phyloP scores from a whole-genome alignment of 2,888 invertebrate genomes.

The Lasius platythorax region DNA sequence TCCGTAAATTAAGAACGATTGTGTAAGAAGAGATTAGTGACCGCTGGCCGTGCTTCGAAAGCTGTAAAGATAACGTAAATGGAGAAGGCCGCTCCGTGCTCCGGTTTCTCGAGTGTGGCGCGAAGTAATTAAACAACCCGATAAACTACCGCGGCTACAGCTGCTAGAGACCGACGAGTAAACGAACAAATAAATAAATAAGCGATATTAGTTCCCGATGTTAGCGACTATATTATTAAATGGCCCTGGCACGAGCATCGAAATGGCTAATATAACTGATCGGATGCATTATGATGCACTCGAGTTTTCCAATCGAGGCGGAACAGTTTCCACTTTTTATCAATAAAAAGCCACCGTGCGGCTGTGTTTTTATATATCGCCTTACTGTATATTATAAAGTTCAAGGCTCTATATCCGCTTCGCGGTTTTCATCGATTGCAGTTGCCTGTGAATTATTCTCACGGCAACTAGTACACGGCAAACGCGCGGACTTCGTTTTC shows the following conservation, averaged over 20 bases:
- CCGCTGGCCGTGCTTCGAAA: constrained; percentile 40
- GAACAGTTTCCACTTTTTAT: constrained; percentile 30
- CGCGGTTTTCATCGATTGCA: constrained; percentile 47
- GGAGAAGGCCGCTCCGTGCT: constrained; percentile 17
- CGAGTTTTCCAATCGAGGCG: constrained; percentile 35
- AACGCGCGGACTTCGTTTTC: constrained; percentile 49
- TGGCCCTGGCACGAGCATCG: neutral
- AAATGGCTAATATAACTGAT: constrained; percentile 31
- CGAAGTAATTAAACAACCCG: constrained; percentile 44
- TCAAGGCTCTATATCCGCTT: constrained; percentile 43
- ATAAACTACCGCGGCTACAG: constrained; percentile 7
- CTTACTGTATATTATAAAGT: constrained; percentile 38
- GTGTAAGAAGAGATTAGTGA: constrained; percentile 74
- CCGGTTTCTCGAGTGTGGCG: constrained; percentile 11
- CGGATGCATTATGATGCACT: constrained; percentile 14
- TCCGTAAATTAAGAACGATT: constrained; percentile 81
- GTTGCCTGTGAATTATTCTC: constrained; percentile 50
- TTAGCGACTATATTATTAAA: neutral
- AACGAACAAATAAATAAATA: constrained; percentile 11
- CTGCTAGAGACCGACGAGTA: constrained; percentile 9
- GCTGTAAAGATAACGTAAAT: constrained; percentile 20
- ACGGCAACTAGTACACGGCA: constrained; percentile 31
- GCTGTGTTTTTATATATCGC: neutral
- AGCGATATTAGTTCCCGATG: neutral
- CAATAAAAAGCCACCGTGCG: constrained; percentile 29